phyloP scores from a whole-genome alignment of 2,888 invertebrate species.

The Didymodactylos carnosus region DNA sequence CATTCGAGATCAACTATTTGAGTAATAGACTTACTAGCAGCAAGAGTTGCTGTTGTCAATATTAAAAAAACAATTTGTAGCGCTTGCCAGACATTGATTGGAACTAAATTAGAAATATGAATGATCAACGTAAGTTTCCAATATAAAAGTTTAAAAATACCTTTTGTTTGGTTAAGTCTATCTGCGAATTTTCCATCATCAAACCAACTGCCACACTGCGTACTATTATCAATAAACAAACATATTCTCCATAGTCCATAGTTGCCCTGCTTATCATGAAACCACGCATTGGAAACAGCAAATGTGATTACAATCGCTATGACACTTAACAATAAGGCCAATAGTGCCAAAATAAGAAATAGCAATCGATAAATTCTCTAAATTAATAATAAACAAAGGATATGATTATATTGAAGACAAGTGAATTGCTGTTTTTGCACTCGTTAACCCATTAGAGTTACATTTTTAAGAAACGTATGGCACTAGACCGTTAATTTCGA shows the following conservation, averaged over 20 bases:
- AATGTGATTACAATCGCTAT: background rate
- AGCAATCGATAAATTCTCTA: too few species aligned
- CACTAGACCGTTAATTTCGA: too few species aligned
- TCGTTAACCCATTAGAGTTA: too few species aligned
- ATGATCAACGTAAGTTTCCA: too few species aligned
- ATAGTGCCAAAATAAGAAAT: background rate
- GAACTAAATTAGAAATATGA: too few species aligned
- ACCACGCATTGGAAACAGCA: background rate
- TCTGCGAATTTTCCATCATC: background rate
- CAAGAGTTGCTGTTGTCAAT: background rate
- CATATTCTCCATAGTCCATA: background rate
- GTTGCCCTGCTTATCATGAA: background rate
- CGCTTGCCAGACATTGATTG: background rate
- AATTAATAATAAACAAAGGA: too few species aligned
- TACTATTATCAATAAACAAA: background rate
- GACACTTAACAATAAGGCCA: background rate
- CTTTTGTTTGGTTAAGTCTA: background rate
- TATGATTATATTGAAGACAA: too few species aligned
- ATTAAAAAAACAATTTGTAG: background rate
- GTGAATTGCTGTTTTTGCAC: too few species aligned
- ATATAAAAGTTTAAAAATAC: too few species aligned
- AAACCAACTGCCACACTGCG: background rate
- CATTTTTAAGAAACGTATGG: too few species aligned
- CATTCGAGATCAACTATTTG: too few species aligned
- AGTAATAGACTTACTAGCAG: too few species aligned